Percentiles rank a stretch among this genome's conserved stretches.
Evolutionary conservation across 1,140 invertebrate species (phyloP).

Genomic region (Eriosoma lanigerum): DNA sequence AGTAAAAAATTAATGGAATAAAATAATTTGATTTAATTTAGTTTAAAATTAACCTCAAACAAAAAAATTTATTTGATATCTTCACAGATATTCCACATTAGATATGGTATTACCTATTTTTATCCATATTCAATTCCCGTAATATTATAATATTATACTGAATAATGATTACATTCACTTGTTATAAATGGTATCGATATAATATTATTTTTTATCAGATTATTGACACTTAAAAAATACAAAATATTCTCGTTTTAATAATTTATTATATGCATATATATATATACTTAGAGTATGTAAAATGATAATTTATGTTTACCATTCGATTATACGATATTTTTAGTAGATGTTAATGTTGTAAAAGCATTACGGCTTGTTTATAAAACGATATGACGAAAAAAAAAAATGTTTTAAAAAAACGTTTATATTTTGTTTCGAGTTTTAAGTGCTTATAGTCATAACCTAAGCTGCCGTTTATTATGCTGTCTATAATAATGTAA

Average conservation of each 20-base stretch:
- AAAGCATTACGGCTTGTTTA: constrained; percentile 6
- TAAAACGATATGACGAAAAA: background rate
- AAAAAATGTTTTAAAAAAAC: background rate
- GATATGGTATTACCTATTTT: too few species aligned
- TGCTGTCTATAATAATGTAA: background rate
- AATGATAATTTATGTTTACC: background rate
- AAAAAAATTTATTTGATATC: too few species aligned
- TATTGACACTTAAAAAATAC: background rate
- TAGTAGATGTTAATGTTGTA: background rate
- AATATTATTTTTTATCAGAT: background rate
- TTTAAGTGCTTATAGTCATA: constrained; percentile 17
- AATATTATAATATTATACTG: too few species aligned
- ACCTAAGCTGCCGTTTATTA: background rate
- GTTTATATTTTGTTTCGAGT: constrained; percentile 3
- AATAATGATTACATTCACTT: too few species aligned
- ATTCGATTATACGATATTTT: background rate
- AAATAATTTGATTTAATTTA: too few species aligned
- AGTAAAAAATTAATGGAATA: too few species aligned
- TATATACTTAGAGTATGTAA: too few species aligned
- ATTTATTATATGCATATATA: too few species aligned
- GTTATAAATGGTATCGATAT: background rate
- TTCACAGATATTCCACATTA: too few species aligned
- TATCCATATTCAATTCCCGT: too few species aligned
- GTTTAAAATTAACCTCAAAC: too few species aligned
- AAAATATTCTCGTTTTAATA: background rate